Base-by-base conservation (phyloP, 2,888 invertebrate genomes). In the Agrochola macilenta region DNA sequence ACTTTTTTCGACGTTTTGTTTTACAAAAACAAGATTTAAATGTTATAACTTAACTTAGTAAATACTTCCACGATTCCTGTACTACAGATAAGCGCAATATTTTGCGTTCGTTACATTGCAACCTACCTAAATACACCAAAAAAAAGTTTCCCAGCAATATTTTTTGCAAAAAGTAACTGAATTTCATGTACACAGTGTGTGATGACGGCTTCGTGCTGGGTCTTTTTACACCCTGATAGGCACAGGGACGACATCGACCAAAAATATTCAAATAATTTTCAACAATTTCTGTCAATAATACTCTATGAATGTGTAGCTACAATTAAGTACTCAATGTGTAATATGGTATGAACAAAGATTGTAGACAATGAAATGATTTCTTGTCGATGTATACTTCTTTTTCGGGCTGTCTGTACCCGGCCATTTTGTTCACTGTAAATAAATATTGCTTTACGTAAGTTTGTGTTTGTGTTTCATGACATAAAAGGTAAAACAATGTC, bases 361-460 rank as follows among this genome's bases (percentile, higher is more conserved):
- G 3, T 9, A 23, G 23, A 54, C 23, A 23, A 54, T 54, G 23
- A 52, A 20, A 52, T 52, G 52, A 52, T 52, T 52, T 8, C 8
- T 52, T 20, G 20, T 8, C 49, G 49, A 49, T 49, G 49, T 17
- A 7, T 46, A 68, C 52, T 11, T 69, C 11, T 20, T 69, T 69
- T 39, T 57, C 2, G 4, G 23, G 39, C 11, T 57, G n/a, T n/a
- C 39, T 39, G 69, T 69, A 69, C 69, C 11, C n/a, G 20, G n/a
- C 57, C n/a, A 58, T 69, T 69, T 94, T 92, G 91, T 91, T 87
- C 81, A 81, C 87, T 85, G 89, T 93, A 92, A 93, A 90, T 87
- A 92, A 90, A 93, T 93, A 93, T 92, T 92, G 90, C 88, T 91
- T 90, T 87, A 88, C 86, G 79, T 82, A 81, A 88, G 85, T 84